These are phyloP conservation scores for Ostrea denselamellosa DNA, from an alignment of 1,140 invertebrate genomes.

Conservation along the genomic window DNA sequence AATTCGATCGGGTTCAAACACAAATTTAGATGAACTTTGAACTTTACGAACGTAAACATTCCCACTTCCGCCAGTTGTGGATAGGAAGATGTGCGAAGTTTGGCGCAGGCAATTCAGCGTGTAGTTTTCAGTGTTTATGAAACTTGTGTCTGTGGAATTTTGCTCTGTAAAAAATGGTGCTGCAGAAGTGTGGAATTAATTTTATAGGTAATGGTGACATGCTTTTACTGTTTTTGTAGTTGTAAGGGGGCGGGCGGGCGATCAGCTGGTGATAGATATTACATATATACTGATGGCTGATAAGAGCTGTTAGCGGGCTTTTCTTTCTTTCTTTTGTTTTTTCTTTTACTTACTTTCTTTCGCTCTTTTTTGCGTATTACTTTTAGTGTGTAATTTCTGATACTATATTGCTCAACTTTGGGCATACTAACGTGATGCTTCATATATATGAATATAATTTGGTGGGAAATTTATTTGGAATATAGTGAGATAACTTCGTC, in stretches of 20 bases:
- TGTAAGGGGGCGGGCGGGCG: background rate
- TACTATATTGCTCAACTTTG: background rate
- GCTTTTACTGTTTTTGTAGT: background rate
- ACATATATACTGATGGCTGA: background rate
- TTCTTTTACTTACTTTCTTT: background rate
- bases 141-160: background rate
- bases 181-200: background rate
- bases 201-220: constrained; percentile 2
- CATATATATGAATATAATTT: too few relatives aligned
- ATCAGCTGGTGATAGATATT: background rate
- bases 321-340: too few relatives aligned
- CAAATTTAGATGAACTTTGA: background rate
- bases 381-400: background rate
- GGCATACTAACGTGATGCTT: too few relatives aligned
- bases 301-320: background rate
- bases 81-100: background rate
- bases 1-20: constrained; percentile 16
- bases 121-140: background rate
- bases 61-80: constrained; percentile 1
- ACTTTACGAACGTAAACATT: constrained; percentile 24
- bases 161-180: background rate
- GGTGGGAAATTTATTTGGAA: too few relatives aligned
- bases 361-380: background rate
- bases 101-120: constrained; percentile 7
- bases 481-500: too few relatives aligned